Percentiles rank a stretch among this genome's conserved stretches.
Evolutionary conservation across 2,797 vertebrate genomes (phyloP).

Genomic region (Nannoperca australis): DNA sequence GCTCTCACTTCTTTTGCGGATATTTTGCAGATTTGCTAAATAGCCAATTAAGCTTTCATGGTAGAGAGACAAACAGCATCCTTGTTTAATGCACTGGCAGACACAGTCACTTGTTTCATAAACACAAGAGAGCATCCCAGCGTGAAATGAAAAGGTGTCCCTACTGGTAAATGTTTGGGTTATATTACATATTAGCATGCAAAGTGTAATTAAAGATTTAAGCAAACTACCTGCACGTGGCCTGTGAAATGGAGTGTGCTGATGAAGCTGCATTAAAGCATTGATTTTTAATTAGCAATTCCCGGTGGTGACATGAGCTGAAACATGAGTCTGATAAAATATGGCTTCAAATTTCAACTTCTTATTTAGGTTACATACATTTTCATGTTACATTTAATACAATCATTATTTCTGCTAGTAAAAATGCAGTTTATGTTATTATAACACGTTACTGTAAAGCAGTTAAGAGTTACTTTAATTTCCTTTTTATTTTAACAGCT

Average conservation of each 20-base stretch:
- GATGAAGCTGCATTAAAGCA: constrained; percentile 75
- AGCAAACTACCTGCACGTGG: constrained; percentile 69
- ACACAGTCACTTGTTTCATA: constrained; percentile 81
- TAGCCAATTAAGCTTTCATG: constrained; percentile 66
- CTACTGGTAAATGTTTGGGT: constrained; percentile 95
- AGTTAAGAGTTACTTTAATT: constrained; percentile 15
- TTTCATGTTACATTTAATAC: constrained; percentile 10
- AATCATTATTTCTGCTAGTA: constrained; percentile 52
- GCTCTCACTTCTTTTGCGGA: constrained; percentile 25
- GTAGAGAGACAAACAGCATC: constrained; percentile 68
- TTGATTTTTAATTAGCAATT: constrained; percentile 81
- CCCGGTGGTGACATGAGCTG: constrained; percentile 70
- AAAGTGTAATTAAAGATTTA: constrained; percentile 95
- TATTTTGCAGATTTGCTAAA: constrained; percentile 48
- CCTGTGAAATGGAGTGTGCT: constrained; percentile 75
- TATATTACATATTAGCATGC: constrained; percentile 95
- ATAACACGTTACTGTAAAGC: constrained; percentile 3
- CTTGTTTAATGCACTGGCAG: constrained; percentile 70
- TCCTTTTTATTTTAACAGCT: constrained; percentile 18
- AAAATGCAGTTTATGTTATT: constrained; percentile 47
- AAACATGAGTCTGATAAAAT: constrained; percentile 79
- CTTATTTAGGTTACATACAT: constrained; percentile 15
- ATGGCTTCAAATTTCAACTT: constrained; percentile 47
- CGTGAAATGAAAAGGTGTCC: constrained; percentile 95
- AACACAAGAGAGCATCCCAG: constrained; percentile 87